Base-by-base conservation (phyloP, 2,888 invertebrate species). In the Deilephila porcellus region DNA sequence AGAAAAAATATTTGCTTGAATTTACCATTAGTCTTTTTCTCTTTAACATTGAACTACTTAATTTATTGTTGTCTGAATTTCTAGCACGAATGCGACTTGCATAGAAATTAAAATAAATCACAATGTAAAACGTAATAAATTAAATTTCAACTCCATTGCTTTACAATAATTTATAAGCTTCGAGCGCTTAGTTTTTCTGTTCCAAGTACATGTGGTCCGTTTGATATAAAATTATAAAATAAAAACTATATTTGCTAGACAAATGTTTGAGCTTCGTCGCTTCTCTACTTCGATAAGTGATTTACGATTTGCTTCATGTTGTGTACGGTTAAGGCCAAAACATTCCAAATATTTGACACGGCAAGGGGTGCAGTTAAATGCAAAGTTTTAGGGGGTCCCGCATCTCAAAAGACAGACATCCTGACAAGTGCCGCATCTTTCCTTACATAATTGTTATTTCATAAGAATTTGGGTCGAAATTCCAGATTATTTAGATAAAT, bases 311-410 rank as follows among this genome's bases (percentile, higher is more conserved):
- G 25, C 34, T 60, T 67, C 56, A 56, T 25, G 17, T 67, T 52
- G 45, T 29, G n/a, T 37, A 37, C 20, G 64, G 64, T 67, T 67
- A 25, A 52, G 11, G 25, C 67, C 67, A 25, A 29, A 72, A 75
- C 74, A 86, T 86, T 78, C 76, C 60, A 78, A 79, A 76, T 77
- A 85, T 86, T 81, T 77, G 75, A 80, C 80, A 79, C 82, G 74
- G 87, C 83, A 84, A 83, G 84, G 85, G 84, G 85, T 80, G 81
- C 84, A 86, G 88, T 90, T 91, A 89, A 91, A 90, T 86, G 84
- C 82, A 78, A 85, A 83, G 85, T 89, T 91, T 89, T 87, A 86
- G 80, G 73, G 73, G 83, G 85, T 84, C 82, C 78, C 76, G 81
- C 83, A 82, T 81, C 81, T 77, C 75, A 74, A 78, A 74, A 75